Base-by-base conservation (phyloP, 30 jellyfish, hydroid and myxozoan species). In the Cassiopea xamachana region DNA sequence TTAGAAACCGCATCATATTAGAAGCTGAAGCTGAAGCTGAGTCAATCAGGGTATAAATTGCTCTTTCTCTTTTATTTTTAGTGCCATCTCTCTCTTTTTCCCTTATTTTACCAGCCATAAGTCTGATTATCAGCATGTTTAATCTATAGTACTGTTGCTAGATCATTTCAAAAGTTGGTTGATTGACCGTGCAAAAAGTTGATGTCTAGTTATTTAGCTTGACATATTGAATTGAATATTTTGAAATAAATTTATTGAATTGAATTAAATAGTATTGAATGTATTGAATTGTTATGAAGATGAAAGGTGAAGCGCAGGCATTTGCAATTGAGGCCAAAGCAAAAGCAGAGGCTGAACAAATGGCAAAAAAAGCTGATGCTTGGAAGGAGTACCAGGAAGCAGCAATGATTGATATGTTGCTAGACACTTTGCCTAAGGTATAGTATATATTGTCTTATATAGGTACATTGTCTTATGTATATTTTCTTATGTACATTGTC, bases 21-120 rank as follows among this genome's bases (percentile, higher is more conserved):
- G 98, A 94, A 84, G 98, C 98, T 1, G 97, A 94, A 60, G 98
- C 98, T 1, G 98, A 94, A 71, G 97, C 98, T 69, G 98, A 94
- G 69, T 94, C 98, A n/a, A 85, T 94, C 83, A 92, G 95, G 87
- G 98, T 94, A 60, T 47, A 97, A 71, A 71, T 67, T 19, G 76
- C 2, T 67, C 15, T 67, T 67, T 67, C 76, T 19, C 46, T 4
- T 62, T 16, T 49, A 39, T 50, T 78, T 27, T 62, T 2, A 50
- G 4, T 55, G 12, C 48, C 59, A 7, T 55, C 64, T 55, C 12
- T 55, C 12, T 55, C 64, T 10, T 55, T 55, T 55, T 55, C 39
- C 39, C 39, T 27, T 27, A 27, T 27, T 27, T 27, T 27, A 27
- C 39, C 39, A 27, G 39, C 39, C 39, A 27, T 27, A 27, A 27